Percentiles rank a stretch among this genome's conserved stretches.
Conservation (phyloP, 2,888 invertebrate species). For the Caradrina kadenii region DNA sequence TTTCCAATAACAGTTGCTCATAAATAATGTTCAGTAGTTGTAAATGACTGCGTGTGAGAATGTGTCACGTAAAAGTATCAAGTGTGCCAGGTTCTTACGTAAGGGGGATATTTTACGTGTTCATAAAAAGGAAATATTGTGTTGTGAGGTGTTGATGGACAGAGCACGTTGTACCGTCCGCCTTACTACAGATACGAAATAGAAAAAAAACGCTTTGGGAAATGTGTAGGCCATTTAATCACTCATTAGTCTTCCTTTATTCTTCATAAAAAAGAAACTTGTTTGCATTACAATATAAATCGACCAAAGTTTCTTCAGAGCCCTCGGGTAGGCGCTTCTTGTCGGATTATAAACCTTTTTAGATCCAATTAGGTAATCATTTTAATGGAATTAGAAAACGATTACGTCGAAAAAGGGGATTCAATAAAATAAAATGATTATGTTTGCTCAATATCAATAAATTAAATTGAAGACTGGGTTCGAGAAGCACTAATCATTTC, state of each 20-base stretch:
- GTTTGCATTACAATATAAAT: background rate
- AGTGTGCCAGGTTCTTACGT: conserved; percentile 59
- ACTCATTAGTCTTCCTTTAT: background rate
- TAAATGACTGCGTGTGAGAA: conserved; percentile 68
- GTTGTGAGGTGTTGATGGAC: conserved; percentile 64
- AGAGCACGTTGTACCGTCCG: conserved; percentile 16
- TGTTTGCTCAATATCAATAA: conserved; percentile 37
- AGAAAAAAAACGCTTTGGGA: background rate
- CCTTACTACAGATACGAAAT: background rate
- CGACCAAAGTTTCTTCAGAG: background rate
- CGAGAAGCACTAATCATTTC: background rate
- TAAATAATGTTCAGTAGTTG: conserved; percentile 64
- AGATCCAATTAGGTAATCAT: conserved; percentile 7
- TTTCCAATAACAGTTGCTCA: conserved; percentile 47
- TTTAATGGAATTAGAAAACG: conserved; percentile 6
- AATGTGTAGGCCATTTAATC: background rate
- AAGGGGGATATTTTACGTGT: conserved; percentile 72
- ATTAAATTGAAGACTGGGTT: conserved; percentile 49
- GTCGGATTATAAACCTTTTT: background rate
- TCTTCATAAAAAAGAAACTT: background rate
- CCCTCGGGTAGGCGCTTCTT: background rate
- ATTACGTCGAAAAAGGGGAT: background rate
- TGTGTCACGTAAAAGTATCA: conserved; percentile 67
- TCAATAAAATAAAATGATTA: conserved; percentile 9
- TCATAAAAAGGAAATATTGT: conserved; percentile 74